Evolutionary conservation across 2,888 invertebrate species (phyloP).

Genomic region (Drosophila macrothrix): DNA sequence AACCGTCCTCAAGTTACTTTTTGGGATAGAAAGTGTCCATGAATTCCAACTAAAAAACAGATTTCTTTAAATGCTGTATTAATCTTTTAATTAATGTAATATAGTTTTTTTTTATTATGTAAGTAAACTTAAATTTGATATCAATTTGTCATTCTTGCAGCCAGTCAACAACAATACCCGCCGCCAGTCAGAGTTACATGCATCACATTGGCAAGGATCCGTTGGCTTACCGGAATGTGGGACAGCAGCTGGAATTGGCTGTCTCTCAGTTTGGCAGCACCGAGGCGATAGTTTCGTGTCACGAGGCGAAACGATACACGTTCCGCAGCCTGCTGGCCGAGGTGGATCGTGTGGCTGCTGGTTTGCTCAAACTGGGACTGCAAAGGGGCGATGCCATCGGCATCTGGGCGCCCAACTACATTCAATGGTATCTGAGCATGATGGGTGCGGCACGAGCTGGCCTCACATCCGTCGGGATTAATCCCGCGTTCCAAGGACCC

Average conservation of each 20-base stretch:
- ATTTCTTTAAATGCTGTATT: neutral
- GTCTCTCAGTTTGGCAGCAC: constrained; percentile 86
- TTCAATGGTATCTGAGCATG: constrained; percentile 91
- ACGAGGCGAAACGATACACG: constrained; percentile 86
- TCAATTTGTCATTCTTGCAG: constrained; percentile 22
- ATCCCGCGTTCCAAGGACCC: constrained; percentile 89
- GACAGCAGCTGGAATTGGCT: constrained; percentile 86
- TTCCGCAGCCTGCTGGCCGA: constrained; percentile 86
- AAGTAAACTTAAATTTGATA: neutral
- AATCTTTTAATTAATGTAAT: neutral
- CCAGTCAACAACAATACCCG: constrained; percentile 37
- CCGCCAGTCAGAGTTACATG: constrained; percentile 85
- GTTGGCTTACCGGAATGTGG: constrained; percentile 86
- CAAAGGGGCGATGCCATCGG: constrained; percentile 90
- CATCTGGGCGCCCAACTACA: constrained; percentile 91
- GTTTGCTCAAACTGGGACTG: constrained; percentile 89
- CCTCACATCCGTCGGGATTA: constrained; percentile 90
- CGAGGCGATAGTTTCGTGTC: constrained; percentile 87
- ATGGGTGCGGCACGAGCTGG: constrained; percentile 91
- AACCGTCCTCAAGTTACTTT: neutral
- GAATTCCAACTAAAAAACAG: neutral
- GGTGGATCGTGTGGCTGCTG: constrained; percentile 89
- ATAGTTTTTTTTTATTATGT: neutral
- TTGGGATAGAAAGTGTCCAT: neutral
- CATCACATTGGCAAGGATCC: constrained; percentile 86